Base-by-base conservation (phyloP, 2,888 invertebrate genomes). In the Nycteola revayana region DNA sequence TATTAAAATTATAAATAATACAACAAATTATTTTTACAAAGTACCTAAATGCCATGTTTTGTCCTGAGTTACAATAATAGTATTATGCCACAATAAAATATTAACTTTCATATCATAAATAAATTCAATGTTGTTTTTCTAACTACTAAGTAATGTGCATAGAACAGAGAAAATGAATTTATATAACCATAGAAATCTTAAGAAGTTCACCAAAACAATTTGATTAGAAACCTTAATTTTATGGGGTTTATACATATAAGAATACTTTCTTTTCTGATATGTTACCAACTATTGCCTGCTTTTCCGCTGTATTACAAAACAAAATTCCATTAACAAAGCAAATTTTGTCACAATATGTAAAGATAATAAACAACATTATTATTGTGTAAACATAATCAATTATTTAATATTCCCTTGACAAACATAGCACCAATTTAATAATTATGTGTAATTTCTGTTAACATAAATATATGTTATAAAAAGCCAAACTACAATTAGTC, bases 351-450 rank as follows among this genome's bases (percentile, higher is more conserved):
- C 14, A 14, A 14, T 3, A 14, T 8, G 25, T 28, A 27, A 38
- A 28, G 21, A 38, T 32, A 10, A 27, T 27, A 8, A 41, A 18
- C 18, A 14, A 18, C 25, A 9, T 27, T 30, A 26, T 3, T 27
- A 37, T 25, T 22, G 18, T 32, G 28, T 36, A 24, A 53, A 28
- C 10, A 14, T 26, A 47, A 57, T 32, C 33, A 42, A 36, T 1
- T 27, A 25, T 37, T 35, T 26, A 35, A 35, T 38, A 36, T 40
- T 11, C 31, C 32, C 35, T 37, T 49, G 32, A 47, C 37, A 44
- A 70, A 69, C 70, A 73, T 82, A 84, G 84, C 84, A 84, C 85
- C 83, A 77, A 80, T 78, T 69, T 30, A 71, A n/a, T n/a, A n/a
- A 74, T 62, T 59, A 66, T 60, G 53, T 42, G 31, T 45, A 37